These are phyloP conservation scores for Percina caprodes DNA, from an alignment of 2,113 vertebrate genomes.

Conservation along the genomic window DNA sequence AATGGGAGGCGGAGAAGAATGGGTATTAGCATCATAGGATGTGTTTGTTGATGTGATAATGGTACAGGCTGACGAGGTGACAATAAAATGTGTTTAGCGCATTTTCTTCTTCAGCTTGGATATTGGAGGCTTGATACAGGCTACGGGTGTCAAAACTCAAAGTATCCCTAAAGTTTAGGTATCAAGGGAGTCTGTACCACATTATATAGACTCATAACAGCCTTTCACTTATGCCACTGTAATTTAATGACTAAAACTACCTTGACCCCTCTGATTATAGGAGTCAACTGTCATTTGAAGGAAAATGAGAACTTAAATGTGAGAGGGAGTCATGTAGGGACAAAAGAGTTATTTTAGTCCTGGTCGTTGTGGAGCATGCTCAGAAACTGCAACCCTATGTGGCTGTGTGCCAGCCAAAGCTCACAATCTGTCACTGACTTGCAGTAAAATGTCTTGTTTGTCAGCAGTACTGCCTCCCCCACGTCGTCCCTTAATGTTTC, in stretches of 20 bases:
- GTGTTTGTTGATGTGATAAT: constrained; percentile 40
- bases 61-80: not conserved
- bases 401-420: constrained; percentile 27
- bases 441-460: constrained; percentile 50
- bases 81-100: not conserved
- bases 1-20: constrained; percentile 36
- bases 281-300: not conserved
- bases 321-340: not conserved
- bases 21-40: constrained; percentile 34
- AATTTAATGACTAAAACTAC: constrained; percentile 5
- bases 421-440: constrained; percentile 45
- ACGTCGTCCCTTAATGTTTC: not conserved
- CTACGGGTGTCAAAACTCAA: not conserved
- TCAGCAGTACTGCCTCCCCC: not conserved
- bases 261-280: not conserved
- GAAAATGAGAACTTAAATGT: not conserved
- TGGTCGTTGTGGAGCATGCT: not conserved
- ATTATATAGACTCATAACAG: not conserved
- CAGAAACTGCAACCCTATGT: constrained; percentile 10
- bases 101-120: constrained; percentile 13
- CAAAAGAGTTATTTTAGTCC: constrained; percentile 16
- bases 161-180: no score
- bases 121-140: not conserved
- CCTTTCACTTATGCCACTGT: not conserved
- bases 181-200: not conserved